phyloP scores from a whole-genome alignment of 2,113 vertebrate genomes.

The Aleadryas rufinucha region DNA sequence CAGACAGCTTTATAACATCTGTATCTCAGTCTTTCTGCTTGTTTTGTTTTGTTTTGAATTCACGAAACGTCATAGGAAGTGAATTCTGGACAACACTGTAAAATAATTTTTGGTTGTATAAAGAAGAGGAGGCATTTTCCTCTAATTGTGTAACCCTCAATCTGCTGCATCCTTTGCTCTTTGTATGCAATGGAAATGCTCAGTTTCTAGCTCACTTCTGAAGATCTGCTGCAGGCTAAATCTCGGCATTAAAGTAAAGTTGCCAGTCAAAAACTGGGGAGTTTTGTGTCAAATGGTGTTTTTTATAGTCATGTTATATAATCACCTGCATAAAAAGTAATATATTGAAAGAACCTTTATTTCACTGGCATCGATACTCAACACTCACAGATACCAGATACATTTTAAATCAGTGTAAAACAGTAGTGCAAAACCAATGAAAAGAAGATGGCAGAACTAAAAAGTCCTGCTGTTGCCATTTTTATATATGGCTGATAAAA shows the following conservation, averaged over 20 bases:
- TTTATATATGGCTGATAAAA: background rate
- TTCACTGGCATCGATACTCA: background rate
- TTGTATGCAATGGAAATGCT: background rate
- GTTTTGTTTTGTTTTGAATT: constrained; percentile 46
- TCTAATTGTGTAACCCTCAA: background rate
- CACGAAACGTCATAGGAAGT: constrained; percentile 3
- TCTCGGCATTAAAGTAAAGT: background rate
- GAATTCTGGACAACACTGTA: background rate
- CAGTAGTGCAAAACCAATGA: background rate
- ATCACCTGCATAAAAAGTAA: background rate
- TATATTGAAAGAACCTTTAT: background rate
- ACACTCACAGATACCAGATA: background rate
- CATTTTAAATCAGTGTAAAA: background rate
- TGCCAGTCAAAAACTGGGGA: background rate
- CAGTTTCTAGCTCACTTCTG: background rate
- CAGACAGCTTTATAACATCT: constrained; percentile 52
- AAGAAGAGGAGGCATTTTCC: background rate
- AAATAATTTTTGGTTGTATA: constrained; percentile 4
- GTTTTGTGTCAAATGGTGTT: background rate
- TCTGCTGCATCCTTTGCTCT: background rate
- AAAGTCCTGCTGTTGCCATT: background rate
- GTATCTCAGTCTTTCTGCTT: constrained; percentile 11
- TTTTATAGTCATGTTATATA: background rate
- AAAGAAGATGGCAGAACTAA: background rate
- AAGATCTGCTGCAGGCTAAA: background rate